These are phyloP conservation scores for Falco punctatus DNA, from an alignment of 2,113 vertebrate species.

Conservation along the genomic window DNA sequence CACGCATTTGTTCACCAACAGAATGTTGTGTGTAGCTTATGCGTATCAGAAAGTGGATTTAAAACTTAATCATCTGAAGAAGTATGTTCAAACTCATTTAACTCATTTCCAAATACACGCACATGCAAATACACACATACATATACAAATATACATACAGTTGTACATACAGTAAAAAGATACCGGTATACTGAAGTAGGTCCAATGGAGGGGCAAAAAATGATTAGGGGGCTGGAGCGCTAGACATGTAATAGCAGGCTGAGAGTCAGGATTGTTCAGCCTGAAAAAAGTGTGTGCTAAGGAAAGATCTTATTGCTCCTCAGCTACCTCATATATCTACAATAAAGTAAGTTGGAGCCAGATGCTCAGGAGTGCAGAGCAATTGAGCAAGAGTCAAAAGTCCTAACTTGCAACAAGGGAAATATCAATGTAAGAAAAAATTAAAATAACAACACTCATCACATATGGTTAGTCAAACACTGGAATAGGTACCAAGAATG, in stretches of 20 bases:
- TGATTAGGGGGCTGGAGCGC: accelerated
- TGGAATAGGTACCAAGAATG: not conserved
- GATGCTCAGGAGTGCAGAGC: not conserved
- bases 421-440: not conserved
- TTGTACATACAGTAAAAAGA: not conserved
- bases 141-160: not conserved
- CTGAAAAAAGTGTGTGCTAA: not conserved
- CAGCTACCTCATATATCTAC: not conserved
- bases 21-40: not conserved
- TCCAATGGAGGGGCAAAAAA: not conserved
- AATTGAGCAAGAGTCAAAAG: not conserved
- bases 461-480: not conserved
- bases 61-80: not conserved
- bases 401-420: not conserved
- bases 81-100: not conserved
- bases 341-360: not conserved
- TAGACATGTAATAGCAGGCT: not conserved
- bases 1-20: not conserved
- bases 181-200: not conserved
- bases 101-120: not conserved
- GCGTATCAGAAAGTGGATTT: not conserved
- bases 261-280: not conserved
- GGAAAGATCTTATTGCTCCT: not conserved
- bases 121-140: not conserved
- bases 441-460: not conserved